phyloP scores from a whole-genome alignment of 2,797 vertebrate species.

The Muraenolepis orangiensis region DNA sequence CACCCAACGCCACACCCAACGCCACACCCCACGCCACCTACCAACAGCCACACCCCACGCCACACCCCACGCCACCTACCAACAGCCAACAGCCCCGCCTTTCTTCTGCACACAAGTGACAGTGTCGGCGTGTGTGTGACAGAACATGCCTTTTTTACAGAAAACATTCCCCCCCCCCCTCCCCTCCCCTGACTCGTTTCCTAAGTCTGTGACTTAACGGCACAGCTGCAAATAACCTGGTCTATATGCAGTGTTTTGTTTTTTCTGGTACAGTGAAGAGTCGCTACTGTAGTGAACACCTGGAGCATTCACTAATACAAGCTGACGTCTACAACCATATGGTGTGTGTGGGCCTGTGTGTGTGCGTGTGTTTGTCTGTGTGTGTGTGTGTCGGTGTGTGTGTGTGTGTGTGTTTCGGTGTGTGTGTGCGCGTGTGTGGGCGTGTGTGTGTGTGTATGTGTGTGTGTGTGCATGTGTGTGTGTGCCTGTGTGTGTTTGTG shows the following conservation, averaged over 20 bases:
- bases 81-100: too few species aligned
- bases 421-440: neutral
- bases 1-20: too few species aligned
- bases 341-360: neutral
- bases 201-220: neutral
- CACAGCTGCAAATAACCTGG: neutral
- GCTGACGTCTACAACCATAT: neutral
- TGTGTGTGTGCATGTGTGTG: neutral
- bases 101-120: too few species aligned
- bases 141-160: neutral
- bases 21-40: too few species aligned
- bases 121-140: neutral
- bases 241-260: neutral
- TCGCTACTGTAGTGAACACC: neutral
- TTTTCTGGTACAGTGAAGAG: neutral
- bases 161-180: neutral
- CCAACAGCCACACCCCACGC: too few species aligned
- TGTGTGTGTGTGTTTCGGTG: neutral
- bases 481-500: constrained; percentile 5
- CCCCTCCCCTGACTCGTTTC: too few species aligned
- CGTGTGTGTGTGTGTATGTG: constrained; percentile 4
- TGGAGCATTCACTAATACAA: neutral
- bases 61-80: too few species aligned
- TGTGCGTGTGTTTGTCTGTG: neutral
- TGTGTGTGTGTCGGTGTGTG: neutral